Conservation (phyloP, 1,140 invertebrate species). For the Drosophila orena region DNA sequence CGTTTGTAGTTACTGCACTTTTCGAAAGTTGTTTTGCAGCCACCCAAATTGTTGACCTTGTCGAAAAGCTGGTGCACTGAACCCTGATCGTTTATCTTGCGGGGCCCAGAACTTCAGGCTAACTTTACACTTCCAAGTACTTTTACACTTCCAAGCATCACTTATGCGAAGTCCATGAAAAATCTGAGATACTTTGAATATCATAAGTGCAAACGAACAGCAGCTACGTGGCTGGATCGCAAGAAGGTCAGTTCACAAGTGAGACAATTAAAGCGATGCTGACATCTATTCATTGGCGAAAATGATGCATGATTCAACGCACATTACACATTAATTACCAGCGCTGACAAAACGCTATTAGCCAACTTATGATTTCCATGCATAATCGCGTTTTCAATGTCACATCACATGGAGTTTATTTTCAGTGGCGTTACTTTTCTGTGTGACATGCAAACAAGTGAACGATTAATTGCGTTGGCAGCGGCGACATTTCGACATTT, state of each 20-base stretch:
- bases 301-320: conserved; percentile 57
- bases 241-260: conserved; percentile 45
- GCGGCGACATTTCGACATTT: conserved; percentile 41
- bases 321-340: conserved; percentile 63
- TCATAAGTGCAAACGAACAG: conserved; percentile 4
- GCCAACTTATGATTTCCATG: conserved; percentile 55
- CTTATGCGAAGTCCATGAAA: conserved; percentile 26
- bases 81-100: conserved; percentile 20
- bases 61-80: conserved; percentile 48
- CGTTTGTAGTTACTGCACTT: conserved; percentile 32
- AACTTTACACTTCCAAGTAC: neutral
- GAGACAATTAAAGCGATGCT: conserved; percentile 36
- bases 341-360: conserved; percentile 63
- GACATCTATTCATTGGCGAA: conserved; percentile 51
- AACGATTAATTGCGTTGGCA: conserved; percentile 69
- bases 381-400: conserved; percentile 74
- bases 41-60: conserved; percentile 64
- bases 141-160: conserved; percentile 1
- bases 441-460: conserved; percentile 69
- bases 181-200: conserved; percentile 33
- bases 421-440: conserved; percentile 20
- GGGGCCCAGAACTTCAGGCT: neutral
- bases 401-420: conserved; percentile 24
- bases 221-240: conserved; percentile 16
- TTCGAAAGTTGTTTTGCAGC: conserved; percentile 73